These are phyloP conservation scores for Pluvialis apricaria DNA, from an alignment of 2,113 vertebrate species.

Conservation along the genomic window DNA sequence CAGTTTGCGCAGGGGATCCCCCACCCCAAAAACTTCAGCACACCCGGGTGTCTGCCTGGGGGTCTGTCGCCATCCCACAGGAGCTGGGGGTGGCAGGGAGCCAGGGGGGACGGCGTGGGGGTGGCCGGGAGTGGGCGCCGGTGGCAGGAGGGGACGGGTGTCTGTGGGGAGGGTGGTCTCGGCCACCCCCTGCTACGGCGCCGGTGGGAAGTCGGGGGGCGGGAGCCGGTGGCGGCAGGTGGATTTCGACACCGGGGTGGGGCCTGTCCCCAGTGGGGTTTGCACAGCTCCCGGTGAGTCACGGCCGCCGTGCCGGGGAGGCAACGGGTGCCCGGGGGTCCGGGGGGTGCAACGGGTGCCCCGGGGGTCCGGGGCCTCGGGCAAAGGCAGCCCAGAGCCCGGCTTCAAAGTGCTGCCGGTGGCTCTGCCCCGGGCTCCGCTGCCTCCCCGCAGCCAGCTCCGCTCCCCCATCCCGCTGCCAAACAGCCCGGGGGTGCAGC, in stretches of 20 bases:
- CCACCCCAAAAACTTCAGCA: not conserved
- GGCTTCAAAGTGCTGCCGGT: not conserved
- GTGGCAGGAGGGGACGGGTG: not conserved
- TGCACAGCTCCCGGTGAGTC: constrained; percentile 39
- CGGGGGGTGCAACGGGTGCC: not conserved
- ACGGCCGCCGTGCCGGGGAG: not conserved
- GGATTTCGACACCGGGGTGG: constrained; percentile 50
- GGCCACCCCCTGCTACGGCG: fast-evolving
- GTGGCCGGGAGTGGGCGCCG: fast-evolving
- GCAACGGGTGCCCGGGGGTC: not conserved
- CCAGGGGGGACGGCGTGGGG: fast-evolving
- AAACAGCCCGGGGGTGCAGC: not conserved
- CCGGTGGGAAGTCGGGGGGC: not conserved
- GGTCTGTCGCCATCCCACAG: not conserved
- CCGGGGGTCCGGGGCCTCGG: not conserved
- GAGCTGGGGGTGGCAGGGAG: not conserved
- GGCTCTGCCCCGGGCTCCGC: not conserved
- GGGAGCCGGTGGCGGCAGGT: constrained; percentile 29
- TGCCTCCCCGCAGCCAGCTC: not conserved
- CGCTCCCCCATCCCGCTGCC: not conserved
- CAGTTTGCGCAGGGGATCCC: not conserved
- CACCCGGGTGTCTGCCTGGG: fast-evolving
- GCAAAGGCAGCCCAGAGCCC: not conserved
- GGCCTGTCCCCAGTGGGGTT: constrained; percentile 28
- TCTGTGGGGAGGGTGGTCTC: not conserved